Evolutionary conservation across 2,113 vertebrate genomes (phyloP).

Genomic region (Strigops habroptila): DNA sequence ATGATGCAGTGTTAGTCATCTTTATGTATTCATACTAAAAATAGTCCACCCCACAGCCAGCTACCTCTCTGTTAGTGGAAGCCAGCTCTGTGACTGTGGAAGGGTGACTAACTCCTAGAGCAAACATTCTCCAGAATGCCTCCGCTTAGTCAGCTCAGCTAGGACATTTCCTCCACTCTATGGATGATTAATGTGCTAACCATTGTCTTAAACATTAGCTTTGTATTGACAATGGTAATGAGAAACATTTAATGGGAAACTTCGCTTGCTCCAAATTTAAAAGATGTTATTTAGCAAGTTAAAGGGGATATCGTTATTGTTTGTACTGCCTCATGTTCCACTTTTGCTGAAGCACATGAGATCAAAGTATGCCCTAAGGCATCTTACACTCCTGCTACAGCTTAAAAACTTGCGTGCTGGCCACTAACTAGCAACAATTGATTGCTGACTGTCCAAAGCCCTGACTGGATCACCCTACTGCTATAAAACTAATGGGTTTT

Average conservation of each 20-base stretch:
- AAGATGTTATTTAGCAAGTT: not conserved
- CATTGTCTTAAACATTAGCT: slow-evolving; percentile 36
- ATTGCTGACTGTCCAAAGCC: not conserved
- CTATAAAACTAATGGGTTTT: not conserved
- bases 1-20: slow-evolving; percentile 58
- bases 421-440: not conserved
- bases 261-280: not conserved
- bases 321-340: not conserved
- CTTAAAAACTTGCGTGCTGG: not conserved
- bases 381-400: not conserved
- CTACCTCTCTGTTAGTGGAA: slow-evolving; percentile 39
- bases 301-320: not conserved
- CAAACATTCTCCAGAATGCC: slow-evolving; percentile 54
- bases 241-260: slow-evolving; percentile 9
- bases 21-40: slow-evolving; percentile 58
- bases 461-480: not conserved
- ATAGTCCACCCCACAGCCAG: slow-evolving; percentile 39
- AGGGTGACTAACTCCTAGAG: slow-evolving; percentile 55
- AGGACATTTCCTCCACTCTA: slow-evolving; percentile 31
- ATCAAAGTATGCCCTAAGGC: not conserved
- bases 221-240: slow-evolving; percentile 8
- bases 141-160: slow-evolving; percentile 35
- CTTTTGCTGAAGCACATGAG: not conserved
- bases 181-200: slow-evolving; percentile 40
- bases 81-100: slow-evolving; percentile 26